A percentile compares a stretch with the other conserved stretches of the same genome.
These are phyloP conservation scores for Zaprionus gabonicus DNA, from an alignment of 1,140 invertebrate genomes.

Conservation along the genomic window DNA sequence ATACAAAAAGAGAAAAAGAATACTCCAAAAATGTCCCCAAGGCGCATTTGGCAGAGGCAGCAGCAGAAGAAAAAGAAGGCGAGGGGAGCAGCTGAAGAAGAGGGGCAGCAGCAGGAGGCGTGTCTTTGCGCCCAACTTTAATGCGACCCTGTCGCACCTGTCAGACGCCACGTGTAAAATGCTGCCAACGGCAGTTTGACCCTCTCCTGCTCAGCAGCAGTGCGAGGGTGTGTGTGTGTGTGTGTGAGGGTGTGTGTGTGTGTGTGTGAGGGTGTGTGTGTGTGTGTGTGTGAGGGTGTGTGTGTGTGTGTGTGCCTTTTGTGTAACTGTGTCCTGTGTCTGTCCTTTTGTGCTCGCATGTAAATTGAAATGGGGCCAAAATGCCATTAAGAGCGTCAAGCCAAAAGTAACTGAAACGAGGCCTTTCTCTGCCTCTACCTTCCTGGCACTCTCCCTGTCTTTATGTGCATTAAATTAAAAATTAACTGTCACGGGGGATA, in stretches of 20 bases:
- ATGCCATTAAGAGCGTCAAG: constrained; percentile 69
- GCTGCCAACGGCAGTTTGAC: constrained; percentile 58
- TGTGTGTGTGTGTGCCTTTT: constrained; percentile 6
- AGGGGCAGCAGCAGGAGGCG: constrained; percentile 4
- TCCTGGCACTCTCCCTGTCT: constrained; percentile 14
- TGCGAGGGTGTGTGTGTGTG: constrained; percentile 1
- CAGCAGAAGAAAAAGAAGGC: not conserved
- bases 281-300: no score
- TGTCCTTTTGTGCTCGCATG: constrained; percentile 63
- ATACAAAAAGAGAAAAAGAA: constrained; percentile 41
- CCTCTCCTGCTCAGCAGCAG: constrained; percentile 2
- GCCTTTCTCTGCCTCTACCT: not conserved
- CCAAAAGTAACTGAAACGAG: constrained; percentile 59
- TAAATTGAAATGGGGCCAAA: constrained; percentile 78
- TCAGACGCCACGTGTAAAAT: constrained; percentile 66
- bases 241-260: constrained; percentile 1
- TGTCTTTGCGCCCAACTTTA: constrained; percentile 40
- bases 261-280: constrained; percentile 2
- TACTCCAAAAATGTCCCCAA: constrained; percentile 51
- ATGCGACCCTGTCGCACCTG: constrained; percentile 50
- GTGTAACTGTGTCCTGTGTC: constrained; percentile 13
- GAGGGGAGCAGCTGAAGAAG: not conserved
- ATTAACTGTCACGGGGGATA: constrained; percentile 73
- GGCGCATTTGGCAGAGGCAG: constrained; percentile 57
- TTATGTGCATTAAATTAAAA: constrained; percentile 76